A percentile compares a stretch with the other conserved stretches of the same genome.
Conservation (phyloP, 2,113 vertebrate genomes). For the Halcyon malimbica region DNA sequence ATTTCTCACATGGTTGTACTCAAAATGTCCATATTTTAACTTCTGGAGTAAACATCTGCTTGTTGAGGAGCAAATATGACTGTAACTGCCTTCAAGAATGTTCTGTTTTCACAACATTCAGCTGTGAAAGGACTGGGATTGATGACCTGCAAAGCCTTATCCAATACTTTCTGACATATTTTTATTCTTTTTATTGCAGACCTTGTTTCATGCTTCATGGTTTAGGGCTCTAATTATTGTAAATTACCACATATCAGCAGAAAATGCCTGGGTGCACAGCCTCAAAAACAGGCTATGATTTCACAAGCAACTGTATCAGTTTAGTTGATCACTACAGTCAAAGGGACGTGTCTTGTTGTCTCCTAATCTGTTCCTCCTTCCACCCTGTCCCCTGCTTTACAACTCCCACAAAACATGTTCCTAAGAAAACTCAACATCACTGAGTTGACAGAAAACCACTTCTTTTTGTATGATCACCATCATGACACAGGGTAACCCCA, state of each 20-base stretch:
- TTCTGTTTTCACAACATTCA: neutral
- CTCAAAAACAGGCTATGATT: neutral
- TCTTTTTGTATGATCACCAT: neutral
- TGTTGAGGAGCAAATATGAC: neutral
- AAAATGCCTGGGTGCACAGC: neutral
- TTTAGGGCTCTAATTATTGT: neutral
- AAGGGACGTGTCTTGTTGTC: neutral
- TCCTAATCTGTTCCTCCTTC: neutral
- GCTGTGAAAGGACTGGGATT: neutral
- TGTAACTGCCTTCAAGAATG: neutral
- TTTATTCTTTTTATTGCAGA: neutral
- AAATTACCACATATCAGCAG: neutral
- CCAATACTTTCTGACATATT: neutral
- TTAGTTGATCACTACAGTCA: neutral
- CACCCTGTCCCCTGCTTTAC: neutral
- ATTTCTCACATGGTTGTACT: neutral
- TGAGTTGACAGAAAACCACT: neutral
- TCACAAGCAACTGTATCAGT: neutral
- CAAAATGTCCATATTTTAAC: neutral
- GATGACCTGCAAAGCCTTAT: neutral
- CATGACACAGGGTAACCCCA: neutral
- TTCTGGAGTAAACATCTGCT: neutral
- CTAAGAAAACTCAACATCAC: neutral
- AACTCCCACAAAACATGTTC: neutral
- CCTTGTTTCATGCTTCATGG: neutral